These are phyloP conservation scores for Heliconius ismenius DNA, from an alignment of 2,888 invertebrate species.

Conservation along the genomic window DNA sequence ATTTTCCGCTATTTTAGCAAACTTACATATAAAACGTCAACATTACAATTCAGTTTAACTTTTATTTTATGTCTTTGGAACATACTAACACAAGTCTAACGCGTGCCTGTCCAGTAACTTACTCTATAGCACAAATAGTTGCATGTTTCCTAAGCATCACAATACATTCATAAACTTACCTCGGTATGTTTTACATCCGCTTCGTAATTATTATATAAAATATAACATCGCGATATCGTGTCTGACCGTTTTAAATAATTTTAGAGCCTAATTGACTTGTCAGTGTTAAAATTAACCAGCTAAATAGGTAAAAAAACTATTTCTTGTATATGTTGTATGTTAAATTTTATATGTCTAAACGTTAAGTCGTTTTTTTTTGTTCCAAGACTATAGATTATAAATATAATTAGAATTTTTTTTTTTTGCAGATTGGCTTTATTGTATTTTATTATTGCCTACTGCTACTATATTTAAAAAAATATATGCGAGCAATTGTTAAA, in stretches of 20 bases:
- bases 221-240: slow-evolving; percentile 33
- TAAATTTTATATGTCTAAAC: not conserved
- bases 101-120: slow-evolving; percentile 3
- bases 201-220: slow-evolving; percentile 36
- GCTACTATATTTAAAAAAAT: not conserved
- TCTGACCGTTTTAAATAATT: slow-evolving; percentile 28
- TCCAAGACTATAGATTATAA: not conserved
- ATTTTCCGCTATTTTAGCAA: not conserved
- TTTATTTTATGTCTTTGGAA: not conserved
- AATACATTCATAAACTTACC: slow-evolving; percentile 17
- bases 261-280: slow-evolving; percentile 22
- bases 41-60: not conserved
- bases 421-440: not conserved
- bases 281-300: slow-evolving; percentile 16
- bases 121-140: slow-evolving; percentile 12
- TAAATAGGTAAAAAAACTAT: slow-evolving; percentile 4
- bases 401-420: not conserved
- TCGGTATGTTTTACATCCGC: slow-evolving; percentile 28
- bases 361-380: not conserved
- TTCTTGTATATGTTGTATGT: not conserved
- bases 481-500: not conserved
- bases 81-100: not conserved
- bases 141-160: slow-evolving; percentile 30
- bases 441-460: not conserved
- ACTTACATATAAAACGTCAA: no score